Conservation (phyloP, 2,888 invertebrate species). For the Mongoloraphidia duomilia region DNA sequence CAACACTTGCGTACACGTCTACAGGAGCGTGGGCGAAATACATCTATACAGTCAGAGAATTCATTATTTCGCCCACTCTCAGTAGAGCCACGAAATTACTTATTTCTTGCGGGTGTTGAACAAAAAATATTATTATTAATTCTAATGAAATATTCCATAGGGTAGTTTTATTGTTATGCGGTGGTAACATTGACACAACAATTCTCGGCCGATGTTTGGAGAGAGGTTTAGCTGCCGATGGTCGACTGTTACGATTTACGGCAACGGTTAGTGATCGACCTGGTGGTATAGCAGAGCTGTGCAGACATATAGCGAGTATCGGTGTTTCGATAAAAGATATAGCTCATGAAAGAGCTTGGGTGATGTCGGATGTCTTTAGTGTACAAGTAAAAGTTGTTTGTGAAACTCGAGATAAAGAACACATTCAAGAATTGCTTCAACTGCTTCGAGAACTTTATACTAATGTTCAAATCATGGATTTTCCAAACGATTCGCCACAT, state of each 20-base stretch:
- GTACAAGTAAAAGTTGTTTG: constrained; percentile 79
- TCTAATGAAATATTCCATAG: constrained; percentile 29
- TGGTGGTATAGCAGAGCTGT: constrained; percentile 76
- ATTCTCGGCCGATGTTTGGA: constrained; percentile 78
- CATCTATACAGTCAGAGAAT: too few species aligned
- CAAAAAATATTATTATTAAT: not conserved
- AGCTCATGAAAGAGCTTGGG: constrained; percentile 91
- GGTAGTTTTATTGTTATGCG: constrained; percentile 70
- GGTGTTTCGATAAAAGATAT: constrained; percentile 92
- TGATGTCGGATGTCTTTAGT: constrained; percentile 75
- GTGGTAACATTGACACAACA: constrained; percentile 87
- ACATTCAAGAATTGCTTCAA: constrained; percentile 47
- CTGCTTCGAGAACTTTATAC: constrained; percentile 39
- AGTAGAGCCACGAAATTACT: too few species aligned
- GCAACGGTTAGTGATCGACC: constrained; percentile 75
- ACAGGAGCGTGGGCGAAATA: too few species aligned
- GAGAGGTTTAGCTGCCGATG: constrained; percentile 76
- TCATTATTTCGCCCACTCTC: too few species aligned
- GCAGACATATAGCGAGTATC: constrained; percentile 54
- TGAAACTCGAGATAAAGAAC: constrained; percentile 73
- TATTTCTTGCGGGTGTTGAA: too few species aligned
- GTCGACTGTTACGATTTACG: constrained; percentile 58
- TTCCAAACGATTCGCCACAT: constrained; percentile 11
- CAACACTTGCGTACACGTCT: too few species aligned
- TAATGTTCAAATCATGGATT: constrained; percentile 36